Base-by-base conservation (phyloP, 2,113 vertebrate genomes). In the Ceuthmochares aereus region DNA sequence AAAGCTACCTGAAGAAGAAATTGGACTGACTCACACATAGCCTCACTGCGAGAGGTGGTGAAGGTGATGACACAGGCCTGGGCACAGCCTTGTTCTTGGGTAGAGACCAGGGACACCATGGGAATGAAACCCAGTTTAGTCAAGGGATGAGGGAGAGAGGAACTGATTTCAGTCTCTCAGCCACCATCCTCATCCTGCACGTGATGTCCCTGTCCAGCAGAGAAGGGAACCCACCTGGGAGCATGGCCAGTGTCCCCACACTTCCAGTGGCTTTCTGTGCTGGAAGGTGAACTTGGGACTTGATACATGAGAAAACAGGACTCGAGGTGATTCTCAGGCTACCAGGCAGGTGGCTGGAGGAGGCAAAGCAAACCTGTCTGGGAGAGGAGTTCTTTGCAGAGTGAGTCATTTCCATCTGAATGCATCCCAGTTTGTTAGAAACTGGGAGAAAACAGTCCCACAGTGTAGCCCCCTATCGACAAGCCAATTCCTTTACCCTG, bases 201-300 rank as follows among this genome's bases (percentile, higher is more conserved):
- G 0, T 27, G 60, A 18, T 59, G 51, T 74, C 27, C 25, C 10
- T 27, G 25, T 8, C 21, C 60, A 66, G 43, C 2, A 73, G 54
- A 62, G 63, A 36, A 56, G 5, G 37, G 16, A 36, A 19, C 8
- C 22, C 16, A 10, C 17, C 14, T 19, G 30, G 30, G 43, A 84
- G 15, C 0, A 0, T 51, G 72, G 23, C 66, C 82, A 67, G 66
- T 20, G 9, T 15, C 6, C 27, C 27, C 1, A 1, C 16, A 27
- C 26, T 32, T 16, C n/a, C 74, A 17, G 5, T 3, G 67, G 10
- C 6, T 7, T 56, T 67, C 43, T 70, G 51, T 54, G 55, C 36
- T 86, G 54, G 30, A 22, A 26, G 25, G 25, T 49, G 77, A 64
- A 19, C 9, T 2, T 63, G 58, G 36, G 19, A 37, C 64, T 23